These are phyloP conservation scores for Patella depressa DNA, from an alignment of 2,888 invertebrate genomes.

Conservation along the genomic window DNA sequence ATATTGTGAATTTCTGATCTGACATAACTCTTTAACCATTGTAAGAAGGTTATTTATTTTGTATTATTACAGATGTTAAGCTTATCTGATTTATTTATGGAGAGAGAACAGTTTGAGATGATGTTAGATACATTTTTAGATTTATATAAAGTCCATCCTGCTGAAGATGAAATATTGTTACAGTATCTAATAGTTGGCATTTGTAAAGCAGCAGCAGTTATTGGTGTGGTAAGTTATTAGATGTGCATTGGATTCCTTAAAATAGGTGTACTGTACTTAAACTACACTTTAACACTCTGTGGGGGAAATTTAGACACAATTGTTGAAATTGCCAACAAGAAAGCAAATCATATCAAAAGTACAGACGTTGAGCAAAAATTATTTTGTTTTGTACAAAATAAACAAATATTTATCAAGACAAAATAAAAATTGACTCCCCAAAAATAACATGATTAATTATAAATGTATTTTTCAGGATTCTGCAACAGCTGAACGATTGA, in stretches of 20 bases:
- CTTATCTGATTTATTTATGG: conserved; percentile 81
- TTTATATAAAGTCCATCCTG: conserved; percentile 77
- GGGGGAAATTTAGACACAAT: no score
- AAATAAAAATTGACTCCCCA: no score
- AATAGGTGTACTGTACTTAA: no score
- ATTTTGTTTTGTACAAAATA: neutral
- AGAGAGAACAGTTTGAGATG: conserved; percentile 84
- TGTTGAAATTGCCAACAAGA: no score
- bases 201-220: conserved; percentile 80
- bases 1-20: no score
- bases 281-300: no score
- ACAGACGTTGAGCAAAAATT: no score
- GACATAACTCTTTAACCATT: no score
- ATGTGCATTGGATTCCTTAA: no score
- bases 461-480: conserved; percentile 67
- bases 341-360: no score
- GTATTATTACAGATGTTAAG: conserved; percentile 74
- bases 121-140: conserved; percentile 82
- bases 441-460: neutral
- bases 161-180: conserved; percentile 84
- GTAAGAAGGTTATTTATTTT: neutral
- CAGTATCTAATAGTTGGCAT: conserved; percentile 80
- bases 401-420: neutral
- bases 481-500: conserved; percentile 77
- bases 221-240: conserved; percentile 73